Evolutionary conservation across 1,140 invertebrate species (phyloP), one percentile per base, ranked within the genome.

Genomic region (Copidosoma floridanum): DNA sequence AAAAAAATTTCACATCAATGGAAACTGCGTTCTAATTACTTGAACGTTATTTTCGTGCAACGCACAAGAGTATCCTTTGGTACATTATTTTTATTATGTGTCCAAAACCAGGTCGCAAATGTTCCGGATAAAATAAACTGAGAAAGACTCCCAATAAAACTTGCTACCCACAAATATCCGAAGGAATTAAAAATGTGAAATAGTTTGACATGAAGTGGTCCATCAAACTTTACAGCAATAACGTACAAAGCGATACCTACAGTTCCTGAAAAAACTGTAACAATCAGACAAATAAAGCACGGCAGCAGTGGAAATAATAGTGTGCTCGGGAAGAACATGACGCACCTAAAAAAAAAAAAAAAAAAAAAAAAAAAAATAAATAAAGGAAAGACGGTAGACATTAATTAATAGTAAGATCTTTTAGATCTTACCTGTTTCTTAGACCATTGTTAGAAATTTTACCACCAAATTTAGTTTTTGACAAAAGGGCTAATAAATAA

Each of bases 71-170:
- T 38, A 20, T 52, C 14, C 3, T 38, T 52, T 7, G 32, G 50
- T 23, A 52, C 35, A 38, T 52, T 21, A 16, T 24, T 38, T 38
- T 52, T 52, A 24, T 52, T 32, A 12, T 21, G 21, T 14, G 32
- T 52, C 50, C 50, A 52, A 40, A 23, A 52, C 50, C 50, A 52
- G 3, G 50, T 52, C 2, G 26, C 50, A 32, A 52, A 52, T 23
- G 32, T 24, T 7, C 32, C 50, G 1, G 50, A 37, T 14, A 52
- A n/a, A 23, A 24, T 24, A 16, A 51, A 20, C 21, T 51, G 27
- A 3, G 29, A 3, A 37, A 51, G 12, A 18, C 11, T 16, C 7
- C 18, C 8, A 18, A 21, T 20, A 37, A 51, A 51, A 12, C n/a
- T 18, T 18, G 6, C 12, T 3, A 20, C 2, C 48, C 48, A 51